phyloP scores from a whole-genome alignment of 2,113 vertebrate genomes.

The Mesoclemmys tuberculata region DNA sequence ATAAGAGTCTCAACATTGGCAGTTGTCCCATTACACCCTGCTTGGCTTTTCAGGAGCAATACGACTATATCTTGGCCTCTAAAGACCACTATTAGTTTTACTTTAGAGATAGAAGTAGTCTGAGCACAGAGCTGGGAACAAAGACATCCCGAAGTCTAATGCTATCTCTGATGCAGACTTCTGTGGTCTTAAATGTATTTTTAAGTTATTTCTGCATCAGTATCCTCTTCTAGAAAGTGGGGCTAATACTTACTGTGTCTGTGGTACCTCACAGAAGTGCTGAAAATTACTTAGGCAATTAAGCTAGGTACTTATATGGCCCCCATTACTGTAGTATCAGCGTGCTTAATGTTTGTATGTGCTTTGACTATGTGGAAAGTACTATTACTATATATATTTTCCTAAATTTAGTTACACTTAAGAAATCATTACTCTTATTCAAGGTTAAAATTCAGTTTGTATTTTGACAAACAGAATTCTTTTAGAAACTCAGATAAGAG shows the following conservation, averaged over 20 bases:
- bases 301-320: background rate
- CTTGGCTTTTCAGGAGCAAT: background rate
- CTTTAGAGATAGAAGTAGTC: fast-evolving
- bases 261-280: background rate
- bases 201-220: background rate
- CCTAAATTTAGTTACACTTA: background rate
- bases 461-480: background rate
- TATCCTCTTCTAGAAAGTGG: background rate
- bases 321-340: background rate
- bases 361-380: background rate
- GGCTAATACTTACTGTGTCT: background rate
- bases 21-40: background rate
- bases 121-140: background rate
- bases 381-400: background rate
- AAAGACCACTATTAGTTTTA: background rate
- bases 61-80: background rate
- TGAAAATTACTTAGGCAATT: background rate
- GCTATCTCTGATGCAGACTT: background rate
- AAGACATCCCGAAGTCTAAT: background rate
- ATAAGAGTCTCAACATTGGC: background rate
- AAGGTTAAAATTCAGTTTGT: background rate
- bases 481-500: background rate
- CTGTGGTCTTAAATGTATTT: fast-evolving
- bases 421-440: background rate
- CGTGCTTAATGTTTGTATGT: background rate